A percentile compares a stretch with the other conserved stretches of the same genome.
These are phyloP conservation scores for Ormyrus pomaceus DNA, from an alignment of 2,888 invertebrate species.

Conservation along the genomic window DNA sequence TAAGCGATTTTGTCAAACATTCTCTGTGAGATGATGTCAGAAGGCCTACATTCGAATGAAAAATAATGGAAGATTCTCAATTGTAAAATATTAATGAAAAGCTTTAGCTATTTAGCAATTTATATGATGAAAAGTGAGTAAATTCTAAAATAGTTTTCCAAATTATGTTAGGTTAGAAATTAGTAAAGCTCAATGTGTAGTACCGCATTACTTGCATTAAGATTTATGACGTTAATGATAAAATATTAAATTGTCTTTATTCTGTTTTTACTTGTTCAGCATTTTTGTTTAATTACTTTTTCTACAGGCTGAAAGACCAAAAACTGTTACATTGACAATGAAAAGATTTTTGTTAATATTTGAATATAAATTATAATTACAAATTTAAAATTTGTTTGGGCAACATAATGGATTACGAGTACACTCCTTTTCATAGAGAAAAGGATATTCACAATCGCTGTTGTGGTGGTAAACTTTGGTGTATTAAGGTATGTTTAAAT, in stretches of 20 bases:
- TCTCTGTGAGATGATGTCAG: neutral
- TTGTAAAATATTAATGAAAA: neutral
- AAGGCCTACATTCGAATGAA: neutral
- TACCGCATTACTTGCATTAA: neutral
- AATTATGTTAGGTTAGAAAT: slow-evolving; percentile 25
- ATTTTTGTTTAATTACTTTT: neutral
- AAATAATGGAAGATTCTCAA: slow-evolving; percentile 32
- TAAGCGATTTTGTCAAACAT: neutral
- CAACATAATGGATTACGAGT: slow-evolving; percentile 80
- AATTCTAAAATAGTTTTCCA: neutral
- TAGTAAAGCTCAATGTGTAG: neutral
- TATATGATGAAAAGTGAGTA: neutral
- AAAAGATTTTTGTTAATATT: slow-evolving; percentile 15
- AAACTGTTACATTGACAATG: slow-evolving; percentile 22
- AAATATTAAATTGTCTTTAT: neutral
- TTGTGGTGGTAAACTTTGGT: slow-evolving; percentile 91
- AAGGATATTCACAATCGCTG: slow-evolving; percentile 90
- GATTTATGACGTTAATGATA: neutral
- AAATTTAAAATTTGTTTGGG: neutral
- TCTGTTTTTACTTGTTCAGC: neutral
- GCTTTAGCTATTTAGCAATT: neutral
- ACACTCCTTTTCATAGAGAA: slow-evolving; percentile 79
- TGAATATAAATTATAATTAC: slow-evolving; percentile 30
- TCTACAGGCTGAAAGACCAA: slow-evolving; percentile 21
- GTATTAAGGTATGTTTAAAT: slow-evolving; percentile 81